A percentile compares a stretch with the other conserved stretches of the same genome.
Conservation (phyloP, 30 jellyfish, hydroid and myxozoan species). For the Aurelia sp. region DNA sequence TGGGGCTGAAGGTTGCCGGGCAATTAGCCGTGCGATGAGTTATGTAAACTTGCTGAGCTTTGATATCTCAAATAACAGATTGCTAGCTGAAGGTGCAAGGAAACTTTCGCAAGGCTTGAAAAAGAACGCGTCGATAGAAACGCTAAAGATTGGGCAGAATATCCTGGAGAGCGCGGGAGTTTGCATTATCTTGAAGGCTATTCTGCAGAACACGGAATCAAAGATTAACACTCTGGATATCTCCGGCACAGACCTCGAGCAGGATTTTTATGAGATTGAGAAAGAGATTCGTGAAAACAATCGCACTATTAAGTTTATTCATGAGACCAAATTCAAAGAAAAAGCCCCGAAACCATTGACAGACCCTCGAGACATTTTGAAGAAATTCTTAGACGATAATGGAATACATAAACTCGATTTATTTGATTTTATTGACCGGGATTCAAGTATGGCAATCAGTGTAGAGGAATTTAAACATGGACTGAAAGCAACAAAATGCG, state of each 20-base stretch:
- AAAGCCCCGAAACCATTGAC: slow-evolving; percentile 15
- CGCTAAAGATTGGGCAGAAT: slow-evolving; percentile 34
- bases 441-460: slow-evolving; percentile 63
- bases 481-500: slow-evolving; percentile 61
- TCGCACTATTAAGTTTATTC: slow-evolving; percentile 42
- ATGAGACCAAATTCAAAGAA: slow-evolving; percentile 41
- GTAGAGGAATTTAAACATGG: slow-evolving; percentile 68
- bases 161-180: slow-evolving; percentile 45
- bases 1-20: slow-evolving; percentile 47
- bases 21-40: slow-evolving; percentile 40
- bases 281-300: slow-evolving; percentile 1
- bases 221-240: slow-evolving; percentile 41
- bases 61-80: slow-evolving; percentile 54
- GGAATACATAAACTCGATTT: slow-evolving; percentile 65
- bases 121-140: slow-evolving; percentile 20
- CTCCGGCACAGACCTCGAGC: slow-evolving; percentile 47
- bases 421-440: slow-evolving; percentile 62
- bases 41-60: slow-evolving; percentile 5
- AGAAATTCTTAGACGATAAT: slow-evolving; percentile 47
- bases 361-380: slow-evolving; percentile 61
- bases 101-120: slow-evolving; percentile 26
- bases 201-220: slow-evolving; percentile 31
- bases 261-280: slow-evolving; percentile 30
- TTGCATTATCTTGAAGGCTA: slow-evolving; percentile 38
- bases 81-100: slow-evolving; percentile 49